phyloP scores from a whole-genome alignment of 2,888 invertebrate genomes.

The Masnerella sp. region DNA sequence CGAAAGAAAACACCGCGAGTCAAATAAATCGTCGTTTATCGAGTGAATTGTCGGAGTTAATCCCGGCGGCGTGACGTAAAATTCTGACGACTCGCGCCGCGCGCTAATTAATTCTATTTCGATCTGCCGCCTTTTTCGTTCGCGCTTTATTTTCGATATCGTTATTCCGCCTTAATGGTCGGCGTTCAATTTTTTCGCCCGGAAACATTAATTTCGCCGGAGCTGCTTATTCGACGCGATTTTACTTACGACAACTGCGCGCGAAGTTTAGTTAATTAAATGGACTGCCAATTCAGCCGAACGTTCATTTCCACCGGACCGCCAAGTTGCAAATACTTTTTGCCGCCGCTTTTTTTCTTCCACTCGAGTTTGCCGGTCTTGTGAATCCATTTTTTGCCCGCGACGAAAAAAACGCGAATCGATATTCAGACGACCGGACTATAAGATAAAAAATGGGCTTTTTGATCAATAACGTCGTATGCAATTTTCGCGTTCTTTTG shows the following conservation, averaged over 20 bases:
- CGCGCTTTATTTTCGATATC: constrained; percentile 1
- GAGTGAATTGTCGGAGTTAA: constrained; percentile 38
- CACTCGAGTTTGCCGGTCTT: constrained; percentile 1
- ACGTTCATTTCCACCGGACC: constrained; percentile 6
- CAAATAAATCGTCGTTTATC: constrained; percentile 40
- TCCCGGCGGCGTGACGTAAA: constrained; percentile 28
- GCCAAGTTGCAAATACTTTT: constrained; percentile 22
- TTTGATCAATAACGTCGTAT: no score
- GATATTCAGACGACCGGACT: no score
- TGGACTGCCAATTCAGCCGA: constrained; percentile 28
- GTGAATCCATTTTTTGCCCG: constrained; percentile 8
- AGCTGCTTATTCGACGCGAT: constrained; percentile 32
- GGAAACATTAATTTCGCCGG: constrained; percentile 12
- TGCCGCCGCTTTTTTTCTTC: constrained; percentile 8
- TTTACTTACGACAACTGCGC: constrained; percentile 18
- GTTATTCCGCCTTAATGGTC: constrained; percentile 24
- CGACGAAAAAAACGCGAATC: no score
- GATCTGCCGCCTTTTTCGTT: background rate
- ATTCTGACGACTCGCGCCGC: constrained; percentile 18
- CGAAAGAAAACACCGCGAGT: constrained; percentile 10
- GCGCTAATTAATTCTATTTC: constrained; percentile 39
- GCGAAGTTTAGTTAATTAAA: constrained; percentile 42
- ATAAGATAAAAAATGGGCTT: no score
- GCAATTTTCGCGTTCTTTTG: no score
- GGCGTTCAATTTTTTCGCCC: background rate